Evolutionary conservation across 2,113 vertebrate species (phyloP).

Genomic region (Elephas maximus): DNA sequence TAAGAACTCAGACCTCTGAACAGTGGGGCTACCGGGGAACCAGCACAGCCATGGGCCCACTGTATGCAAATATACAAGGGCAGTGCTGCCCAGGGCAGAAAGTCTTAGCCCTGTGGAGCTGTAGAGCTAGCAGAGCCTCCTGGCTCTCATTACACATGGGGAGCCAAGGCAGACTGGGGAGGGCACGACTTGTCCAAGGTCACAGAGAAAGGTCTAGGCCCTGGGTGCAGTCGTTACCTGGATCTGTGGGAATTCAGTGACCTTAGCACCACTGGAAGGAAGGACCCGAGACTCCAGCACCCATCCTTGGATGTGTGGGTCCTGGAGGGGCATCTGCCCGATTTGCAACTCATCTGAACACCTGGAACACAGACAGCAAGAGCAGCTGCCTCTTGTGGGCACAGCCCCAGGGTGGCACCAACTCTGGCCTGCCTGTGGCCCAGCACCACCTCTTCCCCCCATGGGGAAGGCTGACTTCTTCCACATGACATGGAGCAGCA

Average conservation of each 20-base stretch:
- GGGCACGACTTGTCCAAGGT: neutral
- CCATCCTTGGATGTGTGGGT: neutral
- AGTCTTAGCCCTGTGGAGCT: neutral
- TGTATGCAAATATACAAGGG: neutral
- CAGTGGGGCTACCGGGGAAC: neutral
- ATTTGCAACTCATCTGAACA: neutral
- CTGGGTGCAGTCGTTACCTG: no score
- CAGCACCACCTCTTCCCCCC: neutral
- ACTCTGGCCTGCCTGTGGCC: neutral
- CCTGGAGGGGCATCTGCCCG: neutral
- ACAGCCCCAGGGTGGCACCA: neutral
- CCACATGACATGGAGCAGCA: neutral
- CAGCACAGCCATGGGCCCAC: neutral
- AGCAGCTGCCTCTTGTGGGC: no score
- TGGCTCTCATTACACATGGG: neutral
- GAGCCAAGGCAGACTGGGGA: neutral
- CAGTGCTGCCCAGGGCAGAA: neutral
- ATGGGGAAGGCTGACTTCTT: fast-evolving
- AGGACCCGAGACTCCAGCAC: neutral
- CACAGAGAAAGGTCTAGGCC: neutral
- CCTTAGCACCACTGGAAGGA: neutral
- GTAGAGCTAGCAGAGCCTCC: neutral
- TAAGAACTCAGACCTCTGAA: neutral
- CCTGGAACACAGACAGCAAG: neutral
- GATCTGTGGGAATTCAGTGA: neutral